These are phyloP conservation scores for Drosophila demipolita DNA, from an alignment of 2,888 invertebrate genomes.

Conservation along the genomic window DNA sequence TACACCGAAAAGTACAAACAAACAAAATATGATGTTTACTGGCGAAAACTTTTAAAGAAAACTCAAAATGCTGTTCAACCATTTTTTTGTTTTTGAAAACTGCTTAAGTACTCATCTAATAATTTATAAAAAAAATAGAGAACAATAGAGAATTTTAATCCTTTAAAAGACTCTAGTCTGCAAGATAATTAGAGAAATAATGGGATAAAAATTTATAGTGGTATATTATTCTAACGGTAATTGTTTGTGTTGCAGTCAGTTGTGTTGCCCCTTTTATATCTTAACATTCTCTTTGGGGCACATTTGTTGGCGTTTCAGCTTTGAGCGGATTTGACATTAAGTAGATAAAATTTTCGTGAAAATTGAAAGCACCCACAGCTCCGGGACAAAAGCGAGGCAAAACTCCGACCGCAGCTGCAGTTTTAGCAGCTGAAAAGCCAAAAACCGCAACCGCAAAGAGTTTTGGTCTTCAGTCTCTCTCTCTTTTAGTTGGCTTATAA, in stretches of 20 bases:
- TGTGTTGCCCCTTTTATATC: background rate
- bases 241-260: background rate
- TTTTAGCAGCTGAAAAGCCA: slow-evolving; percentile 28
- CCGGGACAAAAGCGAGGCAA: slow-evolving; percentile 14
- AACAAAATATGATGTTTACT: background rate
- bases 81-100: background rate
- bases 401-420: slow-evolving; percentile 27
- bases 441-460: slow-evolving; percentile 64
- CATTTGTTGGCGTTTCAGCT: slow-evolving; percentile 39
- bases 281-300: background rate
- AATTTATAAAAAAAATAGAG: background rate
- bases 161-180: background rate
- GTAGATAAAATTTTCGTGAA: slow-evolving; percentile 57
- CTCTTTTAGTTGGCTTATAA: slow-evolving; percentile 72
- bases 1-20: background rate
- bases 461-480: slow-evolving; percentile 53
- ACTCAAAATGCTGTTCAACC: background rate
- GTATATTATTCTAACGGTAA: background rate
- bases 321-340: slow-evolving; percentile 49
- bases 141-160: background rate
- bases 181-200: background rate
- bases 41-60: background rate
- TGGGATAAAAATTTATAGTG: background rate
- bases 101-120: background rate
- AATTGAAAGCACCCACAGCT: slow-evolving; percentile 62